Evolutionary conservation across 2,888 invertebrate genomes (phyloP).

Genomic region (Timema cristinae): DNA sequence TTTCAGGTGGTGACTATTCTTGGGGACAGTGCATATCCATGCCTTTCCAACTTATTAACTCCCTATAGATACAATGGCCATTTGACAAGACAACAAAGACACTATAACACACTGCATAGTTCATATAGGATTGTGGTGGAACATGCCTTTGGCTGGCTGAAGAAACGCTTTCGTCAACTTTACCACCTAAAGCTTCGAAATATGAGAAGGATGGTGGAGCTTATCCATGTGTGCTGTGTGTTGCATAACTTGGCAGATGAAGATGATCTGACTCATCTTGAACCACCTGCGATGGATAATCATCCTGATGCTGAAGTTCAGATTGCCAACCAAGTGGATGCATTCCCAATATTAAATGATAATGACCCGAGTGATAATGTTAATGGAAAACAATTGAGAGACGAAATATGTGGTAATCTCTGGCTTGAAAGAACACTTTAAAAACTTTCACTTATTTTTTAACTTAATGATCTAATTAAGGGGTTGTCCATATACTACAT

Average conservation of each 20-base stretch:
- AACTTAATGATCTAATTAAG: too few relatives aligned
- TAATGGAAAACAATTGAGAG: not conserved
- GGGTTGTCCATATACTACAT: too few relatives aligned
- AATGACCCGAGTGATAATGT: not conserved
- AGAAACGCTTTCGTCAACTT: not conserved
- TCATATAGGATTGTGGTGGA: not conserved
- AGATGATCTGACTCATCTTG: not conserved
- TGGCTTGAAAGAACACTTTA: too few relatives aligned
- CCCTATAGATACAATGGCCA: conserved; percentile 31
- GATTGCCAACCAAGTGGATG: not conserved
- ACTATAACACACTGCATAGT: conserved; percentile 14
- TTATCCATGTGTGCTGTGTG: not conserved
- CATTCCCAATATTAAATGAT: not conserved
- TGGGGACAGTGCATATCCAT: conserved; percentile 34
- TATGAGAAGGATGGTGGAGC: not conserved
- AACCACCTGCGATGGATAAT: not conserved
- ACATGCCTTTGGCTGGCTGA: not conserved
- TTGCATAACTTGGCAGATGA: conserved; percentile 3
- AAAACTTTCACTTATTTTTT: too few relatives aligned
- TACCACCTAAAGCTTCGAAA: not conserved
- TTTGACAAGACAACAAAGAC: conserved; percentile 23
- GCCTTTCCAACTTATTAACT: conserved; percentile 27
- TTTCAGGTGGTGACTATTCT: conserved; percentile 26
- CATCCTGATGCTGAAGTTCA: not conserved
- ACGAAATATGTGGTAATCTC: not conserved